Conservation (phyloP, 1,140 invertebrate species). For the Pseudoatta argentina region DNA sequence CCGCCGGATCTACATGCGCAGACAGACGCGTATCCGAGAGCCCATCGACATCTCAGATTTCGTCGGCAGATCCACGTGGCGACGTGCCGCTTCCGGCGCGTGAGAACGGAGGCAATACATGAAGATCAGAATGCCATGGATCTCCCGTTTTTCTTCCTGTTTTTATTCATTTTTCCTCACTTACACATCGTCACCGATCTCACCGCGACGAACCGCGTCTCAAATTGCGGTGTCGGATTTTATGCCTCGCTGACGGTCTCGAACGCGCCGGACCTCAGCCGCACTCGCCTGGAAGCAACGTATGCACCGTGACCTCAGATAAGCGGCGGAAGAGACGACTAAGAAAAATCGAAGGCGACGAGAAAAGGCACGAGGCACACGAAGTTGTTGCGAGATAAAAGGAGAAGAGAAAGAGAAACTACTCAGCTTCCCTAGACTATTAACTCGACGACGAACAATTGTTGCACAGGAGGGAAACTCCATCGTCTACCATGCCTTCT, state of each 20-base stretch:
- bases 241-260: slow-evolving; percentile 27
- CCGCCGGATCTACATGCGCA: slow-evolving; percentile 61
- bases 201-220: slow-evolving; percentile 29
- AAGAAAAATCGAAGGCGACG: slow-evolving; percentile 46
- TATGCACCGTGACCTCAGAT: slow-evolving; percentile 35
- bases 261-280: background rate
- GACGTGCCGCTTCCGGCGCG: slow-evolving; percentile 64
- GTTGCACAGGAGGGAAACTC: slow-evolving; percentile 4
- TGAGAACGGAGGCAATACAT: background rate
- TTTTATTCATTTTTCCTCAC: slow-evolving; percentile 38
- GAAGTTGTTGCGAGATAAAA: background rate
- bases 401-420: background rate
- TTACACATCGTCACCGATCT: slow-evolving; percentile 9
- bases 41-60: slow-evolving; percentile 70
- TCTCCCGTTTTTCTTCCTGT: slow-evolving; percentile 38
- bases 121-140: slow-evolving; percentile 26
- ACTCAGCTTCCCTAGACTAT: background rate
- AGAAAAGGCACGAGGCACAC: slow-evolving; percentile 22
- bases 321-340: slow-evolving; percentile 10
- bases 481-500: slow-evolving; percentile 5
- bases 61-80: slow-evolving; percentile 38
- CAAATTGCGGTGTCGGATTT: slow-evolving; percentile 69
- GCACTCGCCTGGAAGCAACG: slow-evolving; percentile 53
- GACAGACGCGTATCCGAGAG: slow-evolving; percentile 8
- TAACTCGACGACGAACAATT: slow-evolving; percentile 32